phyloP scores from a whole-genome alignment of 1,140 invertebrate genomes.

The Drosophila paulistorum region DNA sequence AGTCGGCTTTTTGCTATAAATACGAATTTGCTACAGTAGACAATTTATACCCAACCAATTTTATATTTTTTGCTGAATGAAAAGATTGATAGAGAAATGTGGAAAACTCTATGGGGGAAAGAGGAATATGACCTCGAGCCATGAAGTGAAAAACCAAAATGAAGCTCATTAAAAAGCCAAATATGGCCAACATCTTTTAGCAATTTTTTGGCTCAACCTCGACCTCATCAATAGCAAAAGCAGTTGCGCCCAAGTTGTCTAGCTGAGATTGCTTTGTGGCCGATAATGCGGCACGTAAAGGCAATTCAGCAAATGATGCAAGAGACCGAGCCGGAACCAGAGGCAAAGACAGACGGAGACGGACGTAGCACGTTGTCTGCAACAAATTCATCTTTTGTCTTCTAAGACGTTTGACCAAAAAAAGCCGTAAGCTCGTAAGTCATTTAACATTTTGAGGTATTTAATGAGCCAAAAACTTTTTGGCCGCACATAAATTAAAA shows the following conservation, averaged over 20 bases:
- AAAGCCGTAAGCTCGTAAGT: constrained; percentile 57
- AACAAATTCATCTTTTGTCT: constrained; percentile 53
- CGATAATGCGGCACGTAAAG: constrained; percentile 75
- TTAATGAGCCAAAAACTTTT: constrained; percentile 80
- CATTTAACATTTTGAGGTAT: constrained; percentile 81
- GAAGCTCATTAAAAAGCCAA: constrained; percentile 61
- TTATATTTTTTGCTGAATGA: background rate
- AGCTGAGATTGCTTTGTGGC: constrained; percentile 62
- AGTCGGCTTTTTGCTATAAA: no score
- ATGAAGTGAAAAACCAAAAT: constrained; percentile 29
- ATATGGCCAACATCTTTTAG: constrained; percentile 39
- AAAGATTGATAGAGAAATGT: background rate
- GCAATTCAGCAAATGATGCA: constrained; percentile 74
- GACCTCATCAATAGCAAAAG: constrained; percentile 59
- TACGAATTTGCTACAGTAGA: no score
- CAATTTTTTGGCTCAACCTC: constrained; percentile 44
- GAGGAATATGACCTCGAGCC: constrained; percentile 35
- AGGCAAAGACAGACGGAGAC: constrained; percentile 35
- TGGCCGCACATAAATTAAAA: constrained; percentile 77
- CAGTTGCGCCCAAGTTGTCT: constrained; percentile 42
- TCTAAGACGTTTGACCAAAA: constrained; percentile 17
- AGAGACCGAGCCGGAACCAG: background rate
- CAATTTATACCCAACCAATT: background rate
- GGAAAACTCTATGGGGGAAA: constrained; percentile 9
- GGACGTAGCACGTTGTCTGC: constrained; percentile 47